A percentile compares a stretch with the other conserved stretches of the same genome.
These are phyloP conservation scores for Zaprionus tsacasi DNA, from an alignment of 1,140 invertebrate species.

Conservation along the genomic window DNA sequence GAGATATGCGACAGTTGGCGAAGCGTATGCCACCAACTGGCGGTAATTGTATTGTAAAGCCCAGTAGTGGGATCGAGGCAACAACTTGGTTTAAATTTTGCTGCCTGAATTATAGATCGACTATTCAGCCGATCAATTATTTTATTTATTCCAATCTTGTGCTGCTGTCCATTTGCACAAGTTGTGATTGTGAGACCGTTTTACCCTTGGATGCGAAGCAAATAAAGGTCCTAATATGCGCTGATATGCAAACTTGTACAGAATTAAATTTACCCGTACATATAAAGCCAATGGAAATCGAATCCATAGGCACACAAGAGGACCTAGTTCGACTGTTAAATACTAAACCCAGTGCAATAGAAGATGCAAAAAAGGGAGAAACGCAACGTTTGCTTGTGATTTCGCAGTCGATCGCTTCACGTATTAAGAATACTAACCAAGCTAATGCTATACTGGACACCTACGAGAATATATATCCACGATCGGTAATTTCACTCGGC, in stretches of 20 bases:
- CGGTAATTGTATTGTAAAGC: constrained; percentile 31
- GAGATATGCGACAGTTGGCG: background rate
- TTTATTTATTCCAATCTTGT: constrained; percentile 39
- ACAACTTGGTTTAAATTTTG: constrained; percentile 39
- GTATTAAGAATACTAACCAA: background rate
- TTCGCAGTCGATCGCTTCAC: constrained; percentile 17
- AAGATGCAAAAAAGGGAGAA: background rate
- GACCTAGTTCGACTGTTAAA: background rate
- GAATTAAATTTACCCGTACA: constrained; percentile 14
- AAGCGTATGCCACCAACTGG: constrained; percentile 6
- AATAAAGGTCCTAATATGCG: constrained; percentile 45
- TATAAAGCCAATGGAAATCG: constrained; percentile 9
- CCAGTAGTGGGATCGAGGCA: constrained; percentile 28
- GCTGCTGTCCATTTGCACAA: constrained; percentile 25
- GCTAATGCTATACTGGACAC: background rate
- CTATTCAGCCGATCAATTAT: constrained; percentile 26
- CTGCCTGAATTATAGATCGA: constrained; percentile 19
- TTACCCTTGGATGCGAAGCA: constrained; percentile 17
- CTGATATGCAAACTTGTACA: constrained; percentile 23
- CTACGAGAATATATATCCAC: background rate
- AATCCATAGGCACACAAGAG: background rate
- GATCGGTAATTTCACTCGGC: constrained; percentile 15
- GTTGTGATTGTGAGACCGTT: constrained; percentile 24
- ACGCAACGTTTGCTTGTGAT: background rate
- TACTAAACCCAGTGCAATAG: background rate